Conservation (phyloP, 2,113 vertebrate species). For the Hippocampus zosterae region DNA sequence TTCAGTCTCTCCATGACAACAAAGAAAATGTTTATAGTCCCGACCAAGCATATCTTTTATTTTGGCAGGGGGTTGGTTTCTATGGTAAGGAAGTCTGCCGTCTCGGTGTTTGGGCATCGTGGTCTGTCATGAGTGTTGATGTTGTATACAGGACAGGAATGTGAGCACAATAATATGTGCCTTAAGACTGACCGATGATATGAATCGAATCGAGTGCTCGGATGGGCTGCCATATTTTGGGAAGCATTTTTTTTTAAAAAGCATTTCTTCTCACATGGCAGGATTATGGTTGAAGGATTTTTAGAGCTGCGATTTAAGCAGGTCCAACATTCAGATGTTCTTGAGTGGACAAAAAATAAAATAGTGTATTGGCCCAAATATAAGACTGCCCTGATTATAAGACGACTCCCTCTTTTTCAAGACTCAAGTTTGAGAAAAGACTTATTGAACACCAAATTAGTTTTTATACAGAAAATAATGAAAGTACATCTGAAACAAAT, state of each 20-base stretch:
- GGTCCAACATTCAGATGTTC: too few relatives aligned
- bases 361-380: too few relatives aligned
- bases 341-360: too few relatives aligned
- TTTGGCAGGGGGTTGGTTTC: constrained; percentile 49
- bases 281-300: too few relatives aligned
- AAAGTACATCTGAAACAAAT: too few relatives aligned
- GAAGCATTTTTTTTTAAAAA: neutral
- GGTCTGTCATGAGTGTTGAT: constrained; percentile 53
- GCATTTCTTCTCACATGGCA: too few relatives aligned
- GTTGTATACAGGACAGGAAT: constrained; percentile 62
- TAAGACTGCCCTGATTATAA: too few relatives aligned
- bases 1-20: constrained; percentile 61
- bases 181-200: constrained; percentile 24
- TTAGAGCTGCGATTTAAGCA: too few relatives aligned
- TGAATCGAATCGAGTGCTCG: constrained; percentile 3
- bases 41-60: constrained; percentile 27
- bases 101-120: constrained; percentile 55
- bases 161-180: constrained; percentile 53
- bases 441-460: too few relatives aligned
- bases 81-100: constrained; percentile 43
- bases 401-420: too few relatives aligned
- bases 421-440: too few relatives aligned
- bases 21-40: constrained; percentile 60
- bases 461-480: too few relatives aligned
- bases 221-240: constrained; percentile 17